Evolutionary conservation across 2,797 vertebrate genomes (phyloP).

Genomic region (Girardinus metallicus): DNA sequence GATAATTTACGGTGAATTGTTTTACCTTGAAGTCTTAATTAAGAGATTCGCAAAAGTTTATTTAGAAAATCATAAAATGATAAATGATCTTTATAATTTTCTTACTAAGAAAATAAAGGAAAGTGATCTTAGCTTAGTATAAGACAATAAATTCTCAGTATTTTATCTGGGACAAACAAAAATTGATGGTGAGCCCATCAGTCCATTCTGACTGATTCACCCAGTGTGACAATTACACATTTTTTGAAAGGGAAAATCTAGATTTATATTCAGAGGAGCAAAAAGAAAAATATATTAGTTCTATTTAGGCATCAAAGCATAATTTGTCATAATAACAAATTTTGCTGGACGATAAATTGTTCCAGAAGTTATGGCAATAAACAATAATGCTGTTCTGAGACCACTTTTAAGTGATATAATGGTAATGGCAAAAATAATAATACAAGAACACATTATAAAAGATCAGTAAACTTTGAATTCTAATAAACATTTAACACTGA

Average conservation of each 20-base stretch:
- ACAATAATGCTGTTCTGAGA: too few species aligned
- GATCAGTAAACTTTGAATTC: too few species aligned
- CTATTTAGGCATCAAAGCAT: neutral
- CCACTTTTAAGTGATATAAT: too few species aligned
- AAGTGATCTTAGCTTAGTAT: neutral
- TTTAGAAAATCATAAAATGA: neutral
- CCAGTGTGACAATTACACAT: too few species aligned
- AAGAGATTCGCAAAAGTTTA: neutral
- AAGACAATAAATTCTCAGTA: constrained; percentile 15
- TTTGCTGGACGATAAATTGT: too few species aligned
- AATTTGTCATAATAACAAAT: too few species aligned
- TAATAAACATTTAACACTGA: too few species aligned
- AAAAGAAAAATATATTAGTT: neutral
- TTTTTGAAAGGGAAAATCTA: too few species aligned
- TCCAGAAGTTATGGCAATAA: too few species aligned
- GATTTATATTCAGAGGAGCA: neutral
- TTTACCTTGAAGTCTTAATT: constrained; percentile 13
- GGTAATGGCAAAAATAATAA: too few species aligned
- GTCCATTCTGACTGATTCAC: neutral
- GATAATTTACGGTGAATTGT: neutral
- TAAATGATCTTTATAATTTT: neutral
- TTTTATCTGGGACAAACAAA: constrained; percentile 33
- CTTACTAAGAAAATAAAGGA: neutral
- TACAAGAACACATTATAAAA: too few species aligned
- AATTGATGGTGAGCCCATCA: neutral